Base-by-base conservation (phyloP, 2,888 invertebrate genomes). In the Cryptocephalus primarius region DNA sequence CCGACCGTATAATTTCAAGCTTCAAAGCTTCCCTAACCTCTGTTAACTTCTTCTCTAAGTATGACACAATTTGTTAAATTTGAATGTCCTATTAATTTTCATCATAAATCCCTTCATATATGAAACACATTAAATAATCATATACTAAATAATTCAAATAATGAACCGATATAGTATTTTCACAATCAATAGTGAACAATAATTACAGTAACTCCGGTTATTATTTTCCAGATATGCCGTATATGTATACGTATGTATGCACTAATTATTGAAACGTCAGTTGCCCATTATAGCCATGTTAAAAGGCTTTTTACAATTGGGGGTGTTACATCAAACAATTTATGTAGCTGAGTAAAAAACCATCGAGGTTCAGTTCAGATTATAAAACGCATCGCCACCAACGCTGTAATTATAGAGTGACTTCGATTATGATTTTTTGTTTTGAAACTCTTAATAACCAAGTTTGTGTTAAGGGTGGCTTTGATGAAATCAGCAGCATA, bases 221-320 rank as follows among this genome's bases (percentile, higher is more conserved):
- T 58, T 57, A 59, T 59, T 55, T 58, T 56, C 54, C 53, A 55
- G 56, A 54, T 53, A 48, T 51, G 50, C 50, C 51, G 46, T 22
- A 22, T 6, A 2, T 22, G 6, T 22, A 22, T 22, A 22, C 6
- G 22, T 22, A 53, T 55, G 54, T 56, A 55, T 51, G 48, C 54
- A 56, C 53, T 58, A 58, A 60, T 60, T 60, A 60, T 56, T 53
- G 47, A 53, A 54, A 52, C 55, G 60, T 60, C 59, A 60, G 60
- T 57, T 60, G 59, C 50, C 46, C 53, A 48, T 59, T 60, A 60
- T 59, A 54, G 58, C 52, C 56, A 55, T 58, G 59, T 59, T 60
- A 60, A 60, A 59, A 60, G 59, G 53, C 55, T 60, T 60, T 60
- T 55, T 56, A 60, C 58, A 58, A 60, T 59, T 58, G 58, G 52